Conservation (phyloP, 2,113 vertebrate species). For the Megaceryle maxima region DNA sequence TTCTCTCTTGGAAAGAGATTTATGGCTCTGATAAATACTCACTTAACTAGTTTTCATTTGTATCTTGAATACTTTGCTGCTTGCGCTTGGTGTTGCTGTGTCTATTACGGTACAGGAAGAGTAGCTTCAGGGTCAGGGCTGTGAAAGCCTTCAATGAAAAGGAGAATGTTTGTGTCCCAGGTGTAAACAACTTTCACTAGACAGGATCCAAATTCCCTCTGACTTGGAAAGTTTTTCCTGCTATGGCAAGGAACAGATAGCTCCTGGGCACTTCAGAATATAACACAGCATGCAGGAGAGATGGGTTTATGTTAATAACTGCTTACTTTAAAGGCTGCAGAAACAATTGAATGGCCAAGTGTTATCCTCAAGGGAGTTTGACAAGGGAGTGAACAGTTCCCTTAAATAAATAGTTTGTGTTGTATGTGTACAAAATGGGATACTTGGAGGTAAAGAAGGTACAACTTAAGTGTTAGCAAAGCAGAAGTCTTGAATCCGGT, state of each 20-base stretch:
- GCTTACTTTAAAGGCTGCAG: neutral
- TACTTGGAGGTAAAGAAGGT: neutral
- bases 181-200: neutral
- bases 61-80: neutral
- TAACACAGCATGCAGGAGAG: no score
- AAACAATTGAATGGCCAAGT: neutral
- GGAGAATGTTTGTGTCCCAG: neutral
- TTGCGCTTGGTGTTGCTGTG: fast-evolving
- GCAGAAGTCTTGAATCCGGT: neutral
- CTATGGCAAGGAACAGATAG: fast-evolving
- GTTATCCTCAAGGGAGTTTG: neutral
- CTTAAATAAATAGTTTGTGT: neutral
- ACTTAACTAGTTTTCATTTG: neutral
- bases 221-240: neutral
- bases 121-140: neutral
- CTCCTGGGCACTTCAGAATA: neutral
- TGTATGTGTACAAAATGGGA: neutral
- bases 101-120: neutral
- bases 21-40: neutral
- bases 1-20: neutral
- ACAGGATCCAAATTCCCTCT: neutral
- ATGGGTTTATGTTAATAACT: neutral
- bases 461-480: neutral
- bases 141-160: neutral
- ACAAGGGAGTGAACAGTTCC: neutral